Conservation (phyloP, 2,797 vertebrate genomes). For the Falco cherrug region DNA sequence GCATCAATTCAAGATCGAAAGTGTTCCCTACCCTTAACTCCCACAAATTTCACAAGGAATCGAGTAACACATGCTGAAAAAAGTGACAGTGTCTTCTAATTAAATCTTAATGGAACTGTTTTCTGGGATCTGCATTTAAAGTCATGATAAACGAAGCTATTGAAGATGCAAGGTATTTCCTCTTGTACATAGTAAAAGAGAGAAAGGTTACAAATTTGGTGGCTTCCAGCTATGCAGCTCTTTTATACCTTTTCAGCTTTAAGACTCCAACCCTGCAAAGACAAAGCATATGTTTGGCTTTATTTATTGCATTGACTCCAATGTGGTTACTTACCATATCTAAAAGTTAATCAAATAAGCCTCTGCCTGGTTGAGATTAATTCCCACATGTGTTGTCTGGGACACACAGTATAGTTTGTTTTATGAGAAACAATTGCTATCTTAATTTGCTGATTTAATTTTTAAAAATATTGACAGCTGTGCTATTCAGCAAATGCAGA, state of each 20-base stretch:
- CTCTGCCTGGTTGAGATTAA: slow-evolving; percentile 30
- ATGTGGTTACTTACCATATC: slow-evolving; percentile 9
- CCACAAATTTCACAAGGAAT: background rate
- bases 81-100: background rate
- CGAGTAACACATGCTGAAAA: background rate
- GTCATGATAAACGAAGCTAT: background rate
- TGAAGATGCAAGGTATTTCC: slow-evolving; percentile 4
- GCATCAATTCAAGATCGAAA: background rate
- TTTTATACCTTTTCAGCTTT: slow-evolving; percentile 24
- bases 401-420: background rate
- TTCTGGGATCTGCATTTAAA: slow-evolving; percentile 16
- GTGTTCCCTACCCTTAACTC: background rate
- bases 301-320: background rate
- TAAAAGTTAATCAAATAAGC: slow-evolving; percentile 36
- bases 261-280: background rate
- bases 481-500: background rate
- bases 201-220: slow-evolving; percentile 6
- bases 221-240: background rate
- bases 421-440: slow-evolving; percentile 25
- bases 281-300: slow-evolving; percentile 3
- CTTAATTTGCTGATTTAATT: slow-evolving; percentile 29
- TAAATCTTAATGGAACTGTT: background rate
- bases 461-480: slow-evolving; percentile 25
- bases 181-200: background rate
- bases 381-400: background rate